A percentile compares a stretch with the other conserved stretches of the same genome.
Evolutionary conservation across 2,888 invertebrate species (phyloP).

Genomic region (Stenchaetothrips biformis): DNA sequence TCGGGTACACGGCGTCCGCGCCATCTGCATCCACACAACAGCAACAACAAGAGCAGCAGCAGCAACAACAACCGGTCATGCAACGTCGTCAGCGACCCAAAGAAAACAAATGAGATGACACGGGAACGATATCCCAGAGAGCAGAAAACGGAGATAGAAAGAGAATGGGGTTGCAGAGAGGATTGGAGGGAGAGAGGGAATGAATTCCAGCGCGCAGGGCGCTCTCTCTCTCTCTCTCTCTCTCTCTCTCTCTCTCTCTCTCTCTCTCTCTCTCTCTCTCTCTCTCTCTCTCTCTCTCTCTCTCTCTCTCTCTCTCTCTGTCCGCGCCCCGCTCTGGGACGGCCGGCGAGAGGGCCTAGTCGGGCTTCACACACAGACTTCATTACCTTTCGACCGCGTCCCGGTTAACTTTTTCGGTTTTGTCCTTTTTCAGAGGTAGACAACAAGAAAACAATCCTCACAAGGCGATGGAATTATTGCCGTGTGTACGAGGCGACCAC

Average conservation of each 20-base stretch:
- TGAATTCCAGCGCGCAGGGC: conserved; percentile 3
- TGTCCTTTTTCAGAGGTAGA: neutral
- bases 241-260: neutral
- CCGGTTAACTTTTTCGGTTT: no score
- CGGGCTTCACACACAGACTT: neutral
- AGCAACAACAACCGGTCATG: conserved; percentile 19
- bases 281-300: neutral
- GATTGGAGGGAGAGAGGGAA: neutral
- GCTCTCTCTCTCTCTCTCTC: neutral
- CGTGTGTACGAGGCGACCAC: no score
- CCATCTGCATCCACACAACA: conserved; percentile 3
- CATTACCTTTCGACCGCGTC: neutral
- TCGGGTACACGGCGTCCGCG: neutral
- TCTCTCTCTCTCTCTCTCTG: neutral
- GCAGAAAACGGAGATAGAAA: neutral
- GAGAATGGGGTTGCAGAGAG: neutral
- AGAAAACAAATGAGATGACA: conserved; percentile 15
- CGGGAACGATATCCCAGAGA: neutral
- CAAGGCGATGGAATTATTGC: no score
- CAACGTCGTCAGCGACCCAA: conserved; percentile 25
- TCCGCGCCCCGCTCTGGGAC: neutral
- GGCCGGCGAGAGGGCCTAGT: neutral
- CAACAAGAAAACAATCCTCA: neutral
- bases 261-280: neutral
- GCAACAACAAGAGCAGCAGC: neutral